Percentiles rank a stretch among this genome's conserved stretches.
Evolutionary conservation across 2,113 vertebrate species (phyloP).

Genomic region (Pseudolaguvia tuberculata): DNA sequence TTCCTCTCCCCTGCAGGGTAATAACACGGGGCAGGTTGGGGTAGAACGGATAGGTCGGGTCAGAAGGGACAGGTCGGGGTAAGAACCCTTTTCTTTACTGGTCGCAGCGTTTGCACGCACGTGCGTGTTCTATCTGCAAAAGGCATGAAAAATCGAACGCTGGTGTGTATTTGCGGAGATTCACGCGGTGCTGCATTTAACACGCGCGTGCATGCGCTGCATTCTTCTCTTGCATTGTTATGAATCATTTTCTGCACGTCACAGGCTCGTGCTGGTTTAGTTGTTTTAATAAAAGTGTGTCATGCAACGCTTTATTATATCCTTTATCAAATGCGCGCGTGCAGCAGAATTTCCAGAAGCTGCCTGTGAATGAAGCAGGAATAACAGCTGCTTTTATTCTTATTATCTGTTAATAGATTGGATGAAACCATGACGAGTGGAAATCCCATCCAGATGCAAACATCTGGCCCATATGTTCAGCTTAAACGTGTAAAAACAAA

Average conservation of each 20-base stretch:
- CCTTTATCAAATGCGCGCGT: background rate
- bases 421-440: background rate
- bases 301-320: conserved; percentile 1
- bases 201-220: background rate
- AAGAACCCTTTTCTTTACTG: conserved; percentile 39
- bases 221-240: background rate
- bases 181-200: conserved; percentile 29
- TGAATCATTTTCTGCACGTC: background rate
- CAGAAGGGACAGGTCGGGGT: conserved; percentile 52
- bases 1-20: conserved; percentile 53
- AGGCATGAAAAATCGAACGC: conserved; percentile 17
- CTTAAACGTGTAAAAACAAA: background rate
- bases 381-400: background rate
- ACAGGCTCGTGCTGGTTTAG: background rate
- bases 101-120: conserved; percentile 1
- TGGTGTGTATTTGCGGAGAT: too few relatives aligned
- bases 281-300: too few relatives aligned
- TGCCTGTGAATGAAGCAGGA: background rate
- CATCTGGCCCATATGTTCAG: conserved; percentile 42
- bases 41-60: too few relatives aligned
- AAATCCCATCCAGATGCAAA: conserved; percentile 39
- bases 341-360: background rate
- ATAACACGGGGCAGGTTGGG: conserved; percentile 49
- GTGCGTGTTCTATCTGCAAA: conserved; percentile 38
- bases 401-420: background rate